Base-by-base conservation (phyloP, 1,140 invertebrate genomes). In the Cherax destructor region DNA sequence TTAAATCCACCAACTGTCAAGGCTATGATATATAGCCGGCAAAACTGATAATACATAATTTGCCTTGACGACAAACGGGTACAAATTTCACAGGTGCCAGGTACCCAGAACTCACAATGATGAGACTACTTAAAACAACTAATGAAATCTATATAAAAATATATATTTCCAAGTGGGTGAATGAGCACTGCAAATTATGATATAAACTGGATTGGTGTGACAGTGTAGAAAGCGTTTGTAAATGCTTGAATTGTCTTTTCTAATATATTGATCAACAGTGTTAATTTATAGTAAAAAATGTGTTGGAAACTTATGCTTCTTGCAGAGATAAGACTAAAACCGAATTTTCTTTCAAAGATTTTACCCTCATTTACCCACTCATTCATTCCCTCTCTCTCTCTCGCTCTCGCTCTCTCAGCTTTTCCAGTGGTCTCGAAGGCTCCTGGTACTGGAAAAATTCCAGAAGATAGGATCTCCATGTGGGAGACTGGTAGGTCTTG, bases 111-210 rank as follows among this genome's bases (percentile, higher is more conserved):
- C 56, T 83, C 80, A 41, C 24, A 69, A 3, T 69, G 59, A 69
- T 83, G 41, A 9, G 49, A n/a, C 69, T 24, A 74, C 69, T 9
- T 74, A 74, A 74, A 83, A 69, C 81, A 47, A 49, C 47, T 69
- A 21, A 69, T 83, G 24, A 56, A 69, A 41, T 69, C 18, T n/a
- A 83, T 83, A 83, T 69, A 83, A 83, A 83, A 83, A 83, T 83
- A 83, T 83, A 83, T 83, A 83, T 49, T 83, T 69, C 2, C 16
- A 83, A 69, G 30, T 47, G 47, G 69, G 41, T 69, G 30, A 69
- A 21, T 83, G 81, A 83, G 69, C 49, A 50, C 24, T 74, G 69
- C 69, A 74, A 74, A 74, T 30, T 30, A 74, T 74, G 69, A 30
- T 74, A 30, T 24, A 41, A 65, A 65, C 61, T 21, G 5, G 61